Base-by-base conservation (phyloP, 1,140 invertebrate species). In the Rhagoletis pomonella region DNA sequence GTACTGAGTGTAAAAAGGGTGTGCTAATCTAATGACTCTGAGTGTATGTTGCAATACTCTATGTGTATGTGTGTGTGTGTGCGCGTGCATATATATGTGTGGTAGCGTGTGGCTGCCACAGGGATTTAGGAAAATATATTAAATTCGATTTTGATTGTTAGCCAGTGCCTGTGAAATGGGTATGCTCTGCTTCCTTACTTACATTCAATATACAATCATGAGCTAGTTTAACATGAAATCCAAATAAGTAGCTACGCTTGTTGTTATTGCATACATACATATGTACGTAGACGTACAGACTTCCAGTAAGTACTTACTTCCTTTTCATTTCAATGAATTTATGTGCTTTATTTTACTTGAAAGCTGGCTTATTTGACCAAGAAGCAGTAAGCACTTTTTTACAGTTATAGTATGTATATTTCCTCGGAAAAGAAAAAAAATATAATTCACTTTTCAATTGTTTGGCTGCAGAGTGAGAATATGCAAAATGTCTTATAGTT, bases 131-230 rank as follows among this genome's bases (percentile, higher is more conserved):
- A 62, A 67, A 67, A 67, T 67, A 4, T 67, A 39, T 39, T 67
- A 67, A 67, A 67, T 67, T 67, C 64, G 64, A 67, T 67, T 29
- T 39, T 67, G 64, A 67, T 67, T 67, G 9, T 67, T 67, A 4
- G 64, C 6, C 64, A 67, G 0, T 29, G 64, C 5, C n/a, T 17
- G 29, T 67, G 64, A 29, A 67, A 67, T 19, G 4, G 4, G 29
- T 39, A 67, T 4, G 6, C 29, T 0, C 29, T 67, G 64, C 60
- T 1, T n/a, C 4, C 12, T 17, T 62, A 14, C 4, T 4, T 62
- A 14, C 17, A 62, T 2, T 29, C 29, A 29, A 29, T 29, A 29
- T 29, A 1, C 29, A 55, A 55, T 1, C 5, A 5, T 55, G 50
- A 55, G 50, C 10, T 55, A 10, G 50, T 10, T 55, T 29, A 29